Conservation (phyloP, 2,888 invertebrate genomes). For the Pyrocoelia pectoralis region DNA sequence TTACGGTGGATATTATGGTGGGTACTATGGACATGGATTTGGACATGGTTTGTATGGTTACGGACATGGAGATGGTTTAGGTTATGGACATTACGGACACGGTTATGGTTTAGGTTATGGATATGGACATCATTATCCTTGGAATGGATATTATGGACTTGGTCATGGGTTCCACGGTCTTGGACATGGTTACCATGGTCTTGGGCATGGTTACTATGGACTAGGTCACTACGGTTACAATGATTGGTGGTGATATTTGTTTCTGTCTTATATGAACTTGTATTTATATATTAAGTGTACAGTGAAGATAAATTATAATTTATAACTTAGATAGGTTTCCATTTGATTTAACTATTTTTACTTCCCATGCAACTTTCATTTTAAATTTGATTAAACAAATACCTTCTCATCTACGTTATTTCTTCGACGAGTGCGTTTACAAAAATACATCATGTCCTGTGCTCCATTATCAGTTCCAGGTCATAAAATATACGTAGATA, state of each 20-base stretch:
- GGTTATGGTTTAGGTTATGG: conserved; percentile 22
- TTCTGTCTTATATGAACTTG: background rate
- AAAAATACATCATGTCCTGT: too few species aligned
- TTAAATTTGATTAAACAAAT: too few species aligned
- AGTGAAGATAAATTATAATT: too few species aligned
- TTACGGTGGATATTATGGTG: conserved; percentile 17
- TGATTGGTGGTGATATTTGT: conserved; percentile 23
- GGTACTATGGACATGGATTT: conserved; percentile 35
- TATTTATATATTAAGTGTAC: background rate
- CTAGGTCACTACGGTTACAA: conserved; percentile 11
- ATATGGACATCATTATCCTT: conserved; percentile 7
- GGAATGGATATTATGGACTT: conserved; percentile 3
- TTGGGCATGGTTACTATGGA: conserved; percentile 7
- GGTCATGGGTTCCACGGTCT: background rate
- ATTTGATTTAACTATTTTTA: too few species aligned
- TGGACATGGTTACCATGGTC: conserved; percentile 11
- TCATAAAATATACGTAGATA: too few species aligned
- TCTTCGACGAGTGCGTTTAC: too few species aligned
- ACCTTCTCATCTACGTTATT: too few species aligned
- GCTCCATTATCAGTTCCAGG: too few species aligned
- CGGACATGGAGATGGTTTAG: conserved; percentile 35
- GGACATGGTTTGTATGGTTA: conserved; percentile 38
- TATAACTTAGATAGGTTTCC: too few species aligned
- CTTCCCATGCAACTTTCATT: too few species aligned
- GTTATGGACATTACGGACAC: conserved; percentile 39